Percentiles rank a stretch among this genome's conserved stretches.
Evolutionary conservation across 2,797 vertebrate species (phyloP).

Genomic region (Manis crassicaudata): DNA sequence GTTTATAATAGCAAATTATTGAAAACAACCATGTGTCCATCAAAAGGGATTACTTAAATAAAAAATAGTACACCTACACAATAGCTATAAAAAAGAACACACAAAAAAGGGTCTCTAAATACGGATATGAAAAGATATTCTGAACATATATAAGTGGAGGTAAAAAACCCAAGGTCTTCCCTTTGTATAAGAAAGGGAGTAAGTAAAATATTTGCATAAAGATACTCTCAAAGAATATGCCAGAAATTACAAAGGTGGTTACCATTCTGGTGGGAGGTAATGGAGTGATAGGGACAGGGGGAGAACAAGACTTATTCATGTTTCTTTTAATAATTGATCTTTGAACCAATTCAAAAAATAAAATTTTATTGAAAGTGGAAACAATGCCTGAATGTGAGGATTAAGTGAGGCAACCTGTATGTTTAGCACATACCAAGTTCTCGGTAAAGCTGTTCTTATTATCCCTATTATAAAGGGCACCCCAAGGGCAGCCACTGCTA

Average conservation of each 20-base stretch:
- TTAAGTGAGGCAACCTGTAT: not conserved
- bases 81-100: not conserved
- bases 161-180: not conserved
- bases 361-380: not conserved
- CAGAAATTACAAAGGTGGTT: not conserved
- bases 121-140: not conserved
- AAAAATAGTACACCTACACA: not conserved
- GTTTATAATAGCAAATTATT: constrained; percentile 20
- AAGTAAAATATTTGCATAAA: constrained; percentile 21
- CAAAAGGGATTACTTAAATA: not conserved
- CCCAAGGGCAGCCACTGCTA: not conserved
- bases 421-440: not conserved
- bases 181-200: constrained; percentile 45
- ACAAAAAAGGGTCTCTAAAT: not conserved
- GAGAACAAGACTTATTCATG: not conserved
- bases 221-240: not conserved
- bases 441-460: not conserved
- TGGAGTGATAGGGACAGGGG: not conserved
- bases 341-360: constrained; percentile 20
- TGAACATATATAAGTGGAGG: not conserved
- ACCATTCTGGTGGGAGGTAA: not conserved
- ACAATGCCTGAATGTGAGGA: not conserved
- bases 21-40: not conserved
- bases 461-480: not conserved
- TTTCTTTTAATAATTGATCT: constrained; percentile 12